Conservation (phyloP, 2,113 vertebrate species). For the Catharus fuscescens region DNA sequence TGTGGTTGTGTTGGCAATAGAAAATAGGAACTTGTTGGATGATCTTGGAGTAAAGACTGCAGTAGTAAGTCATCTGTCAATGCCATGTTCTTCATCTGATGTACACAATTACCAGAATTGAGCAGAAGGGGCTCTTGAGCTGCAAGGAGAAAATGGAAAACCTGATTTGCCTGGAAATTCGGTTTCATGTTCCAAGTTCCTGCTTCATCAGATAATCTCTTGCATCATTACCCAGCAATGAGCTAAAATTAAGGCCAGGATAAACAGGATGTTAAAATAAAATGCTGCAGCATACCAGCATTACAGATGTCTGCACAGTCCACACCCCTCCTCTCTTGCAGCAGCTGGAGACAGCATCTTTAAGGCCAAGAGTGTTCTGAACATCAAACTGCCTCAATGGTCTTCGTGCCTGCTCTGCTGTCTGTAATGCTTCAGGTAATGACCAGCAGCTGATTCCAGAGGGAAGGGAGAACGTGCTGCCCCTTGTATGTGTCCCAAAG, state of each 20-base stretch:
- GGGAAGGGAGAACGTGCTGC: background rate
- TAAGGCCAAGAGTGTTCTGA: background rate
- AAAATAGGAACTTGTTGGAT: background rate
- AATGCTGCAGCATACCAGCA: background rate
- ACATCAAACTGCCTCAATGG: background rate
- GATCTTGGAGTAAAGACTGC: background rate
- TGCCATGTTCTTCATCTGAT: background rate
- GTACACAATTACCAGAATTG: background rate
- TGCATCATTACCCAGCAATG: slow-evolving; percentile 2
- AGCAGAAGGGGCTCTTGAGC: background rate
- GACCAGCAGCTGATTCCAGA: background rate
- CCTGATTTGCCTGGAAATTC: background rate
- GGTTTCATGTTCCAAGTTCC: background rate
- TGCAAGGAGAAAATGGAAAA: background rate
- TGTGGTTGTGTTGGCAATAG: background rate
- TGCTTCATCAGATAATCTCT: slow-evolving; percentile 16
- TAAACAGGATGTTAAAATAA: slow-evolving; percentile 36
- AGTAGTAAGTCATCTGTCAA: background rate
- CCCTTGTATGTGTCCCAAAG: no score
- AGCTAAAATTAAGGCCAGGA: slow-evolving; percentile 7
- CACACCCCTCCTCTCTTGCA: background rate
- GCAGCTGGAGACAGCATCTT: background rate
- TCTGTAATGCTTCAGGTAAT: background rate
- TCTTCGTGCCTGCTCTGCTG: background rate
- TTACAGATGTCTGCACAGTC: background rate